Conservation (phyloP, 2,888 invertebrate species). For the Synergus gifuensis region DNA sequence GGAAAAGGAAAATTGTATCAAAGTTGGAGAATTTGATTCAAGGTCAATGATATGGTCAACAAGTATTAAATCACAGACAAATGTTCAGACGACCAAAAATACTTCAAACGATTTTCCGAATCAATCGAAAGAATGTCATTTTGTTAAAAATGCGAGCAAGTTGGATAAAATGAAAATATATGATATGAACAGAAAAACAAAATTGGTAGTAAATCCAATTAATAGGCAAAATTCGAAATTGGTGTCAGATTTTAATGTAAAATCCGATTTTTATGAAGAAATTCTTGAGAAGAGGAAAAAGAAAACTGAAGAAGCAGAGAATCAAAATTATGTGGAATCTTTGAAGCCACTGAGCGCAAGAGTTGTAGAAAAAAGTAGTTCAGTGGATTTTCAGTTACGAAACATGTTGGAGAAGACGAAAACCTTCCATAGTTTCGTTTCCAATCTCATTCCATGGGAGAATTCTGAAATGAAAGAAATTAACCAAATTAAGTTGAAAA, state of each 20-base stretch:
- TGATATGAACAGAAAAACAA: slow-evolving; percentile 52
- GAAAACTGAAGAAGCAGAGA: background rate
- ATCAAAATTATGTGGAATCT: background rate
- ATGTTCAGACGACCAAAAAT: slow-evolving; percentile 40
- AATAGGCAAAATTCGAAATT: background rate
- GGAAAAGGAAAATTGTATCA: too few species aligned
- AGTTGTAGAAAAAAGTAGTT: too few species aligned
- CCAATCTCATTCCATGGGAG: background rate
- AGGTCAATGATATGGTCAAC: slow-evolving; percentile 51
- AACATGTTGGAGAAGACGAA: background rate
- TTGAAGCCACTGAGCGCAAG: background rate
- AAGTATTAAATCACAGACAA: slow-evolving; percentile 53
- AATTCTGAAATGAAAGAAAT: background rate
- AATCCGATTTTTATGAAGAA: background rate
- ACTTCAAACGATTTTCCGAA: slow-evolving; percentile 49
- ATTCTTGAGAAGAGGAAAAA: background rate
- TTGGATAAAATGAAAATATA: slow-evolving; percentile 58
- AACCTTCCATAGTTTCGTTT: background rate
- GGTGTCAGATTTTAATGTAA: background rate
- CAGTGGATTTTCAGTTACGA: too few species aligned
- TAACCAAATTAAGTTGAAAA: background rate
- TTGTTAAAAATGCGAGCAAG: slow-evolving; percentile 48
- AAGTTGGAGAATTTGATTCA: background rate
- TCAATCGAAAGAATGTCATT: slow-evolving; percentile 20
- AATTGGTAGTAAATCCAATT: background rate